Evolutionary conservation across 1,140 invertebrate genomes (phyloP).

Genomic region (Apis mellifera): DNA sequence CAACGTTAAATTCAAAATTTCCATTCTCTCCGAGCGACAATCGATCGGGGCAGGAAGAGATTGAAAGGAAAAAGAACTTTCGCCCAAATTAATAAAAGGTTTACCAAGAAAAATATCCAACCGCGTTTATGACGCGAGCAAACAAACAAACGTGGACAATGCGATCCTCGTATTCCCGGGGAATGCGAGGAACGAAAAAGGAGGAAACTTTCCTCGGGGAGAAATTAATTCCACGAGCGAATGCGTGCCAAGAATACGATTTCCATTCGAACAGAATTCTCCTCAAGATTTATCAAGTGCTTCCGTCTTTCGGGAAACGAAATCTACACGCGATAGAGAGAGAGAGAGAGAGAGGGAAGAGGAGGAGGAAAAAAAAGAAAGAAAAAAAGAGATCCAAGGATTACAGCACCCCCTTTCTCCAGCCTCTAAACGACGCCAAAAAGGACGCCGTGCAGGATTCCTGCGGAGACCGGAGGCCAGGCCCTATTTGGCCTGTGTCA

Average conservation of each 20-base stretch:
- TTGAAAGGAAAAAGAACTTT: too few species aligned
- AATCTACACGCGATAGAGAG: not conserved
- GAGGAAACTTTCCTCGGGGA: not conserved
- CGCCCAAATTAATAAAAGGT: too few species aligned
- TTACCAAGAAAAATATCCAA: not conserved
- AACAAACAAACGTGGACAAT: constrained; percentile 2
- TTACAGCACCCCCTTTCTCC: constrained; percentile 56
- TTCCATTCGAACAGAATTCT: constrained; percentile 19
- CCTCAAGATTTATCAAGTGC: constrained; percentile 22
- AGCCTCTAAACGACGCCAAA: constrained; percentile 13
- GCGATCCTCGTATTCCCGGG: constrained; percentile 19
- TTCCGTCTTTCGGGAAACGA: constrained; percentile 26
- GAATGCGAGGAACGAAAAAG: not conserved
- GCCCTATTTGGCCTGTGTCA: constrained; percentile 61
- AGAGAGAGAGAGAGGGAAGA: constrained; percentile 22
- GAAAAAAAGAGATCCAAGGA: constrained; percentile 64
- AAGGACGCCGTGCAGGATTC: constrained; percentile 35
- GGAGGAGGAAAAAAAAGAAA: too few species aligned
- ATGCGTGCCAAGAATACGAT: constrained; percentile 22
- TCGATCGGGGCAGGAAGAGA: too few species aligned
- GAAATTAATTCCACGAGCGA: constrained; percentile 41
- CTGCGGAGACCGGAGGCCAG: constrained; percentile 32
- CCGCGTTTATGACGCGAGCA: not conserved
- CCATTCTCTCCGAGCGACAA: too few species aligned
- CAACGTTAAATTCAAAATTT: too few species aligned